phyloP scores from a whole-genome alignment of 1,140 invertebrate genomes.

The Heliothis virescens region DNA sequence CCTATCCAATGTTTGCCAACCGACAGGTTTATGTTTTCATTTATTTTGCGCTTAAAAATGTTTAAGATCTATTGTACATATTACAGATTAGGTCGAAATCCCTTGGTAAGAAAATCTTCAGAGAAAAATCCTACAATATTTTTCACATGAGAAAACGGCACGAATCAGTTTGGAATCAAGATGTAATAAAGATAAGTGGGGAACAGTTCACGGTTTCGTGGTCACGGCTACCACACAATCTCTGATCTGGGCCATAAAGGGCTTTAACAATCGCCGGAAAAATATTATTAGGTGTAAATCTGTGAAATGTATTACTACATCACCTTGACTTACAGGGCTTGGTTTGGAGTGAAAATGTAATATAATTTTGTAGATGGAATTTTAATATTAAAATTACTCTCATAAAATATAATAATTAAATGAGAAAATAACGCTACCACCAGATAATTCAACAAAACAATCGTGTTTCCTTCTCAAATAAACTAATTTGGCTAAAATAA shows the following conservation, averaged over 20 bases:
- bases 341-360: no score
- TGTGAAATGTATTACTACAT: neutral
- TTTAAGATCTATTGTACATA: no score
- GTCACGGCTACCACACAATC: neutral
- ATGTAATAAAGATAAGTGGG: neutral
- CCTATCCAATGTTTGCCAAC: neutral
- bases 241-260: neutral
- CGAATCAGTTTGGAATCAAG: neutral
- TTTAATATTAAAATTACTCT: neutral
- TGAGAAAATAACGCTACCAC: constrained; percentile 3
- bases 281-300: neutral
- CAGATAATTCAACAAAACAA: constrained; percentile 12
- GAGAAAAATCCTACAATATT: no score
- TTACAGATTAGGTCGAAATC: no score
- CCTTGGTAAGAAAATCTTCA: no score
- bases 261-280: neutral
- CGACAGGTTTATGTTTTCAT: neutral
- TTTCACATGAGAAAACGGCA: no score
- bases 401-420: neutral
- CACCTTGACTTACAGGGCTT: no score
- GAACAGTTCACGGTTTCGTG: neutral
- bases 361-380: no score
- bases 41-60: neutral
- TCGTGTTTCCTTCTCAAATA: constrained; percentile 33
- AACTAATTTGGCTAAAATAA: constrained; percentile 31